Percentiles rank a stretch among this genome's conserved stretches.
These are phyloP conservation scores for Griposia aprilina DNA, from an alignment of 2,888 invertebrate genomes.

Conservation along the genomic window DNA sequence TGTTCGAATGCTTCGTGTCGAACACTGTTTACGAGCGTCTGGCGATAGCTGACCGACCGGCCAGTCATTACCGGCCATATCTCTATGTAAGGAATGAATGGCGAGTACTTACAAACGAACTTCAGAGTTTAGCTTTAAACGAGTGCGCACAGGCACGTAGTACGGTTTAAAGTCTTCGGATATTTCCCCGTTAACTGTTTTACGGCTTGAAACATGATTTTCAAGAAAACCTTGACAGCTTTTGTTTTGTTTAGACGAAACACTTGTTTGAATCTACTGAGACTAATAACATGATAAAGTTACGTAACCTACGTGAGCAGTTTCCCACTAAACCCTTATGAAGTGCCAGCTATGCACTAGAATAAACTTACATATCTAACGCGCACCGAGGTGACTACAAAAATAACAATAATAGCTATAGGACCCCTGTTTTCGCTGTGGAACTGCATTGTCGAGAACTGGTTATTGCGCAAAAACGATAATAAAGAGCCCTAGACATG, in stretches of 20 bases:
- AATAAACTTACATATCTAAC: constrained; percentile 60
- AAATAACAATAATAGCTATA: constrained; percentile 79
- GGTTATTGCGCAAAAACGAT: constrained; percentile 87
- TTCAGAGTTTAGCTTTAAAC: constrained; percentile 82
- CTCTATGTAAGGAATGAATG: constrained; percentile 88
- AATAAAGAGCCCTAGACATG: constrained; percentile 85
- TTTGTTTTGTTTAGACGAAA: constrained; percentile 58
- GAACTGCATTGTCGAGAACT: constrained; percentile 82
- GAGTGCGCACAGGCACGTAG: constrained; percentile 84
- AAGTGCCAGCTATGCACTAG: constrained; percentile 49
- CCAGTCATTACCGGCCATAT: constrained; percentile 88
- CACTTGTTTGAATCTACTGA: constrained; percentile 50
- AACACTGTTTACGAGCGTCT: constrained; percentile 88
- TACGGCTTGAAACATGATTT: constrained; percentile 78
- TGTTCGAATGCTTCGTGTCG: constrained; percentile 85
- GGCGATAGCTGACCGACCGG: constrained; percentile 84
- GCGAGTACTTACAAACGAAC: constrained; percentile 85
- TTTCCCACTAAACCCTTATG: constrained; percentile 34
- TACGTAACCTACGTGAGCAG: constrained; percentile 30
- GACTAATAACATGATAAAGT: constrained; percentile 23
- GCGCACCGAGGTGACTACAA: constrained; percentile 68
- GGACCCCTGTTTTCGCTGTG: constrained; percentile 79
- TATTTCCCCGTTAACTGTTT: constrained; percentile 81
- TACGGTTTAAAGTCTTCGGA: constrained; percentile 75
- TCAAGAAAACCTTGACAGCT: constrained; percentile 70